Base-by-base conservation (phyloP, 1,140 invertebrate species). In the Trypoxylus dichotomus region DNA sequence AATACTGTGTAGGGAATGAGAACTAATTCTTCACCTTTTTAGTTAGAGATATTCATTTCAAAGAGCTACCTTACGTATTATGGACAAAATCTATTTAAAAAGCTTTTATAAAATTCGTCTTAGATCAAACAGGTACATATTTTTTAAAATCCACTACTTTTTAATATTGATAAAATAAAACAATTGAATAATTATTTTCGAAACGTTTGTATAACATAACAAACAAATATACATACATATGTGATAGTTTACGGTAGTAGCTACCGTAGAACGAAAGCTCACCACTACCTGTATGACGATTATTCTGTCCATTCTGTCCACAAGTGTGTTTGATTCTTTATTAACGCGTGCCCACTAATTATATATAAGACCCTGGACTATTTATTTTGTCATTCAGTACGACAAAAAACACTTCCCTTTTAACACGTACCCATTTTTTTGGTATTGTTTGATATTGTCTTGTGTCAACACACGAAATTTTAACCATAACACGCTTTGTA, bases 361-460 rank as follows among this genome's bases (percentile, higher is more conserved):
- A 68, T 27, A 68, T 43, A 74, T 43, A 74, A 74, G 60, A 29
- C 72, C 29, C 72, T 74, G 60, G 60, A 41, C 29, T 74, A 43
- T 74, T 74, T 74, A 43, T 74, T 74, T 74, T 74, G 72, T 74
- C 72, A 74, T 74, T 29, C 41, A 74, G 41, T 74, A 43, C 21
- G 72, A 74, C 72, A 74, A 37, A 43, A 43, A 74, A 37, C 72
- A 74, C 72, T 74, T 74, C 72, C 72, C 41, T 74, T 74, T 74
- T 74, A 74, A 43, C 72, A 74, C 72, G 41, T 74, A 41, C 32
- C 72, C 72, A 43, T 74, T 25, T 74, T 74, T 74, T 74, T 68
- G 58, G 60, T 68, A 68, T 27, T 68, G 60, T 74, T 74, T 74
- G 72, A 19, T 43, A 27, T 74, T 74, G 29, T 74, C 72, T 74